phyloP scores from a whole-genome alignment of 2,113 vertebrate genomes.

The Grammomys dolichurus region DNA sequence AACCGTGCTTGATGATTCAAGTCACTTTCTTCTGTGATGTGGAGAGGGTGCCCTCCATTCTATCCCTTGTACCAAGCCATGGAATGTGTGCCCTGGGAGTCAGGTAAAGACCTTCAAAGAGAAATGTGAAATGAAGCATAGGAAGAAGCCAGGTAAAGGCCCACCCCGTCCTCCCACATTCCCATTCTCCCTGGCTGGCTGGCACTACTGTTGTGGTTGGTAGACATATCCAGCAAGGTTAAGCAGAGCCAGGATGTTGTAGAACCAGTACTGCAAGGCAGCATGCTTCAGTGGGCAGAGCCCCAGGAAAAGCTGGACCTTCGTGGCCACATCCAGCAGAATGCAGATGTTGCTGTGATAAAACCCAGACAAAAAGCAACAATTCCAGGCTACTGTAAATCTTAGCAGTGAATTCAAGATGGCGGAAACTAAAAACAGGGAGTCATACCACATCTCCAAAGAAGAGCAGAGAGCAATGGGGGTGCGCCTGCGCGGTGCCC shows the following conservation, averaged over 20 bases:
- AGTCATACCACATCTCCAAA: not conserved
- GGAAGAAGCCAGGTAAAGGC: not conserved
- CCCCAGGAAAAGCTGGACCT: not conserved
- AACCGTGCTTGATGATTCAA: not conserved
- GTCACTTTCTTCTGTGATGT: not conserved
- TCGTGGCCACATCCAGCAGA: not conserved
- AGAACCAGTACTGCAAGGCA: not conserved
- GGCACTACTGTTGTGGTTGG: not conserved
- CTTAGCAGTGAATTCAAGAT: not conserved
- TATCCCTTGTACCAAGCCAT: not conserved
- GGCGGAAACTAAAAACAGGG: not conserved
- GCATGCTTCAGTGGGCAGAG: not conserved
- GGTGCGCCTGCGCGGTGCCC: accelerated
- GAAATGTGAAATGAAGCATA: not conserved
- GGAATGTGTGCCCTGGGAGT: not conserved
- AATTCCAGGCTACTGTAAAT: too few relatives aligned
- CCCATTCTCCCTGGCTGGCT: not conserved
- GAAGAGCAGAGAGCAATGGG: not conserved
- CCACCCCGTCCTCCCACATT: accelerated
- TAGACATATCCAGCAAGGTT: not conserved
- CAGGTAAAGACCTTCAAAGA: not conserved
- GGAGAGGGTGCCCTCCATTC: not conserved
- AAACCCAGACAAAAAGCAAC: not conserved
- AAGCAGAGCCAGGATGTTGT: not conserved
- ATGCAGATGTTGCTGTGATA: not conserved